Conservation (phyloP, 2,888 invertebrate species). For the Tiliacea aurago region DNA sequence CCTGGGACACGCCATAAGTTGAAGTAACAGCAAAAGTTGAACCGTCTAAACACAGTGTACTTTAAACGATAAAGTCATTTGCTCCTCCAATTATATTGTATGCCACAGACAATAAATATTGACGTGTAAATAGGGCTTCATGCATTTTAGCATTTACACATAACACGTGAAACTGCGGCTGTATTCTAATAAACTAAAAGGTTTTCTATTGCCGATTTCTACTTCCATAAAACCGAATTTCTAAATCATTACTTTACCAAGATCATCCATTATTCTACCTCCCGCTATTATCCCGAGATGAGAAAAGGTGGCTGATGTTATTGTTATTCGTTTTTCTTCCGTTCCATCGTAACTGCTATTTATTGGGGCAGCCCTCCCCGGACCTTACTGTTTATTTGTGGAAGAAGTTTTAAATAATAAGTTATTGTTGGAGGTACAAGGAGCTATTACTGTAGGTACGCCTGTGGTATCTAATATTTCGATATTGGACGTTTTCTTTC, state of each 20-base stretch:
- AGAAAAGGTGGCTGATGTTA: constrained; percentile 49
- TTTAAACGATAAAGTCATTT: not conserved
- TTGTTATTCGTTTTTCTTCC: constrained; percentile 57
- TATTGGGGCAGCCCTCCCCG: constrained; percentile 42
- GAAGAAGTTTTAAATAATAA: constrained; percentile 54
- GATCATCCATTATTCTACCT: constrained; percentile 24
- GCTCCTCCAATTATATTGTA: not conserved
- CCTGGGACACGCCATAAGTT: not conserved
- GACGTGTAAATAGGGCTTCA: not conserved
- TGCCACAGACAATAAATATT: not conserved
- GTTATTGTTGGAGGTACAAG: constrained; percentile 31
- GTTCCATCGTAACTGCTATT: constrained; percentile 51
- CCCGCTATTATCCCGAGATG: constrained; percentile 20
- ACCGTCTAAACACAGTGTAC: not conserved
- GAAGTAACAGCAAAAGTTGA: not conserved
- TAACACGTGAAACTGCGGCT: not conserved
- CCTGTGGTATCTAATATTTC: constrained; percentile 5
- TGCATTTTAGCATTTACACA: not conserved
- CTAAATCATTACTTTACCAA: constrained; percentile 25
- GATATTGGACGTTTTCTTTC: not conserved
- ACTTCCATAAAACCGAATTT: constrained; percentile 16
- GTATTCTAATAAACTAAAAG: not conserved
- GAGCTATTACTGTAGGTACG: constrained; percentile 3
- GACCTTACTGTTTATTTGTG: constrained; percentile 35
- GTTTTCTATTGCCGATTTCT: not conserved